Evolutionary conservation across 2,113 vertebrate genomes (phyloP).

Genomic region (Alaudala cheleensis): DNA sequence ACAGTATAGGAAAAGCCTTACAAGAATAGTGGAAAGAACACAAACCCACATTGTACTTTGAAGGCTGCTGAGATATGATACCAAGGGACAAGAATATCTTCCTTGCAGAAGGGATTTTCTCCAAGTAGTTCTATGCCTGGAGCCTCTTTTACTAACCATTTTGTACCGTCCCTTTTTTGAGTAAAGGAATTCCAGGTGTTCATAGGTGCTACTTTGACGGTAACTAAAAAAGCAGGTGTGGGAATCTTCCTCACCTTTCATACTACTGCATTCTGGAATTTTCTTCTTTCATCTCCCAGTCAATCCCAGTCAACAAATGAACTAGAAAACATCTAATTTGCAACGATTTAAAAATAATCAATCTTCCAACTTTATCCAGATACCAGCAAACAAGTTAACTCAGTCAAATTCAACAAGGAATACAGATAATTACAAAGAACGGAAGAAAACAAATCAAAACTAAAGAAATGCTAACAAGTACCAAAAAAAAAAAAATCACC

Average conservation of each 20-base stretch:
- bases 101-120: neutral
- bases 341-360: neutral
- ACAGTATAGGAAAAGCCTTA: neutral
- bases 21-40: neutral
- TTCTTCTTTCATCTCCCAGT: neutral
- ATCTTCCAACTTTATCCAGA: neutral
- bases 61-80: neutral
- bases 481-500: neutral
- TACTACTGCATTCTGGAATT: neutral
- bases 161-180: neutral
- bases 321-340: neutral
- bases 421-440: neutral
- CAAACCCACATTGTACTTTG: neutral
- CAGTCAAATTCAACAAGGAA: neutral
- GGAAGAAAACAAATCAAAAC: neutral
- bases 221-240: neutral
- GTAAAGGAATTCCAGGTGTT: neutral
- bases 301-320: neutral
- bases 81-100: neutral
- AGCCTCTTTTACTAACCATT: neutral
- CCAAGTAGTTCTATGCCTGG: neutral
- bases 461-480: neutral
- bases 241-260: neutral
- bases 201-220: neutral
- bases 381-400: neutral